Percentiles rank a stretch among this genome's conserved stretches.
These are phyloP conservation scores for Coryphaenoides rupestris DNA, from an alignment of 2,113 vertebrate species.

Conservation along the genomic window DNA sequence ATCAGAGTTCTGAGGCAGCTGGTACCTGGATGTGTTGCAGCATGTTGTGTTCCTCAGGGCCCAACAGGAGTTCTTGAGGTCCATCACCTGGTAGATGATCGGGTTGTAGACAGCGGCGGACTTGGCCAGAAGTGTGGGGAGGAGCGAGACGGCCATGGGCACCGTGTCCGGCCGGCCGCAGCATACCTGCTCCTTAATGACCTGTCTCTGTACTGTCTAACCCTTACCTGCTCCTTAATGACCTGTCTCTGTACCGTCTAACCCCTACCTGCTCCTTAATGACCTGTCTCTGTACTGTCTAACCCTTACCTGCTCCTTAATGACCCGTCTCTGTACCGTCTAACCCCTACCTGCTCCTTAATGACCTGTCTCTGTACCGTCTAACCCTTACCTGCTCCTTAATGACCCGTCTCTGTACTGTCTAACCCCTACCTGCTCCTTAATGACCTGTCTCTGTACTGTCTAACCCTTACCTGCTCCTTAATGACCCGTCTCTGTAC, in stretches of 20 bases:
- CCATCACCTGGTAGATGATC: conserved; percentile 91
- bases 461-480: not conserved
- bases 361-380: not conserved
- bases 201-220: too few species aligned
- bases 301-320: too few species aligned
- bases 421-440: too few species aligned
- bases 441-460: too few species aligned
- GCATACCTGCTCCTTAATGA: too few species aligned
- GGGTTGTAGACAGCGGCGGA: conserved; percentile 97
- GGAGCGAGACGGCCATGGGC: conserved; percentile 84
- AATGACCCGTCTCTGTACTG: not conserved
- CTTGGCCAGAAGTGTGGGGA: conserved; percentile 90
- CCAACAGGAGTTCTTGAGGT: conserved; percentile 76
- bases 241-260: too few species aligned
- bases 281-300: not conserved
- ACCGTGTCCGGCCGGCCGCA: conserved; percentile 84
- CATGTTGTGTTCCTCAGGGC: conserved; percentile 67
- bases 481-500: too few species aligned
- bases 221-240: conserved; percentile 94
- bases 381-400: too few species aligned
- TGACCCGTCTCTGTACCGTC: not conserved
- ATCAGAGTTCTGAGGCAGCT: too few species aligned
- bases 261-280: too few species aligned
- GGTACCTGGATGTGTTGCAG: conserved; percentile 79
- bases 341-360: too few species aligned